These are phyloP conservation scores for Pseudeuparius sepicola DNA, from an alignment of 2,888 invertebrate genomes.

Conservation along the genomic window DNA sequence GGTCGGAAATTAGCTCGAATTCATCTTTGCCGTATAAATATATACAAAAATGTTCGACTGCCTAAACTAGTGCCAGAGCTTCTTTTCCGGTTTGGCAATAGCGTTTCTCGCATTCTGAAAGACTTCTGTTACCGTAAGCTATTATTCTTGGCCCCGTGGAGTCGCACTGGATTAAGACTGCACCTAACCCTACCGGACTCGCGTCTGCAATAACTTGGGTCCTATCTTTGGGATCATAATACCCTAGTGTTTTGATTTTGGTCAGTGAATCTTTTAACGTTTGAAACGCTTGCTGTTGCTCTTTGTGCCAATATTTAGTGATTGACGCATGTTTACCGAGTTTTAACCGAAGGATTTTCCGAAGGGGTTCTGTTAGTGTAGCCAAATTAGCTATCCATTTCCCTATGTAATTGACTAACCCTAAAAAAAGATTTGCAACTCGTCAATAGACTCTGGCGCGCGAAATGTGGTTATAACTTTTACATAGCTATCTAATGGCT, in stretches of 20 bases:
- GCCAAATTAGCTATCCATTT: slow-evolving; percentile 27
- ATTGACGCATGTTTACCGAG: slow-evolving; percentile 26
- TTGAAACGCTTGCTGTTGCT: slow-evolving; percentile 13
- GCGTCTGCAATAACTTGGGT: slow-evolving; percentile 27
- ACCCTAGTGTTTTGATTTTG: slow-evolving; percentile 20
- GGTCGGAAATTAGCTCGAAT: slow-evolving; percentile 28
- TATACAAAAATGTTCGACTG: slow-evolving; percentile 35
- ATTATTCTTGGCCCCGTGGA: slow-evolving; percentile 22
- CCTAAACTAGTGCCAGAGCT: no score
- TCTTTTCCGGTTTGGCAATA: slow-evolving; percentile 33
- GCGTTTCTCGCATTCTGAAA: slow-evolving; percentile 23
- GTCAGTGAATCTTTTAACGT: slow-evolving; percentile 13
- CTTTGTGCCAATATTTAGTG: slow-evolving; percentile 17
- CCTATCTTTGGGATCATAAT: no score
- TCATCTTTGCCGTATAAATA: slow-evolving; percentile 24
- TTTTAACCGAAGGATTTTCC: slow-evolving; percentile 28
- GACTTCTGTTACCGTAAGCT: slow-evolving; percentile 24
- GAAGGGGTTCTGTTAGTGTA: slow-evolving; percentile 20
- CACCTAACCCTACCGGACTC: slow-evolving; percentile 25
- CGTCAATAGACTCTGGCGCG: slow-evolving; percentile 21
- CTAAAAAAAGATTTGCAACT: slow-evolving; percentile 30
- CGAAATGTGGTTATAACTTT: slow-evolving; percentile 14
- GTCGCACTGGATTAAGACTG: slow-evolving; percentile 24
- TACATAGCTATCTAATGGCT: slow-evolving; percentile 16
- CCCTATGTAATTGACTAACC: slow-evolving; percentile 30